Percentiles rank a stretch among this genome's conserved stretches.
Conservation (phyloP, 2,797 vertebrate genomes). For the Tarsius wallacei region DNA sequence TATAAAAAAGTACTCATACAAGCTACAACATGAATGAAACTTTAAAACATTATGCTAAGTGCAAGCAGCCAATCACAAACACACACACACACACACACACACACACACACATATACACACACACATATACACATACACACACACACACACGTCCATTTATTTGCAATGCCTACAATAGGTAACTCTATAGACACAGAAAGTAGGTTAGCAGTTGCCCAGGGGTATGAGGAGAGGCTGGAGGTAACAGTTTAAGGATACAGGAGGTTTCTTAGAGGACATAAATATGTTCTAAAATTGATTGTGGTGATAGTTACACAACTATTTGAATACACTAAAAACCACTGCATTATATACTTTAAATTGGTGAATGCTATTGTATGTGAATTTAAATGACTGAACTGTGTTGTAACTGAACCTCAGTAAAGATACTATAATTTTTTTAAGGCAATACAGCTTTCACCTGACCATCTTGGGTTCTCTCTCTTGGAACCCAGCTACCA, state of each 20-base stretch:
- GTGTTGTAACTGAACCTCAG: background rate
- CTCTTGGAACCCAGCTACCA: background rate
- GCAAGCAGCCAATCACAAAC: background rate
- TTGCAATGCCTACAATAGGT: background rate
- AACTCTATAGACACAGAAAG: background rate
- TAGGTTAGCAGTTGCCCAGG: background rate
- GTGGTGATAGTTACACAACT: background rate
- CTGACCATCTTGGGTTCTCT: background rate
- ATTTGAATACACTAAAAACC: background rate
- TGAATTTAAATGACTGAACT: background rate
- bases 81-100: too few relatives aligned
- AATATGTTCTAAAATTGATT: background rate
- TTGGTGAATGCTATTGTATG: accelerated
- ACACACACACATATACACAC: too few relatives aligned
- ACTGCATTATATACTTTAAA: too few relatives aligned
- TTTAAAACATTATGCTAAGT: background rate
- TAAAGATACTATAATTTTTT: accelerated
- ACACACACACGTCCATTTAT: accelerated
- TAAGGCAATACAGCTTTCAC: background rate
- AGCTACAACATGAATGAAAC: accelerated
- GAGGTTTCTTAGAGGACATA: background rate
- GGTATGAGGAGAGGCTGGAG: accelerated
- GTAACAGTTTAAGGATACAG: too few relatives aligned
- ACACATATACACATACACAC: too few relatives aligned
- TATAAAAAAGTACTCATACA: background rate